Base-by-base conservation (phyloP, 2,888 invertebrate species). In the Sturmia bella region DNA sequence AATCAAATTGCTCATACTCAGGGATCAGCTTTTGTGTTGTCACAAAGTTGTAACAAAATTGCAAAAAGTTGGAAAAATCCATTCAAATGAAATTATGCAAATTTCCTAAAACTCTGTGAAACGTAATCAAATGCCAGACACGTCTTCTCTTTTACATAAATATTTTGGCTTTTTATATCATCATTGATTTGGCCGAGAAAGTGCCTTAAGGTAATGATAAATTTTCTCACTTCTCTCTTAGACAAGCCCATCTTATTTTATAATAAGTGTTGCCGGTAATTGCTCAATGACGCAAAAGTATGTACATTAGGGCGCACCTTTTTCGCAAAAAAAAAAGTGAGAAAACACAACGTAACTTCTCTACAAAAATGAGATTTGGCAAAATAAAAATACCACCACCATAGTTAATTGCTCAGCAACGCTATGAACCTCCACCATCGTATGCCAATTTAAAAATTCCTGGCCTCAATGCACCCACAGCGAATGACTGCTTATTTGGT, bases 361-460 rank as follows among this genome's bases (percentile, higher is more conserved):
- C n/a, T n/a, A n/a, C n/a, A n/a, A n/a, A n/a, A n/a, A n/a, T n/a
- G n/a, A n/a, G n/a, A n/a, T n/a, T n/a, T n/a, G n/a, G n/a, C n/a
- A n/a, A n/a, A n/a, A n/a, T n/a, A n/a, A 97, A 97, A 92, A 96
- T 95, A 84, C 98, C 97, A 2, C 97, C 97, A 1, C 98, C 97
- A 24, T 98, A 97, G 97, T 91, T 98, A 54, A 98, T 98, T 90
- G 91, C 91, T 12, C 91, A 91, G 41, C 91, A 91, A 75, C 89
- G 91, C 86, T 99, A 99, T 90, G 99, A 99, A 0, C 99, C 99
- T 1, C 99, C 99, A 2, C 99, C 99, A 0, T 98, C 98, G 64
- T 99, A 99, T 92, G 99, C 99, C 0, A 99, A 98, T 92, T 92
- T 99, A 27, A 99, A 99, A 92, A 98, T 99, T 88, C 97, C 99